Percentiles rank a stretch among this genome's conserved stretches.
phyloP scores from a whole-genome alignment of 1,140 invertebrate species.

The Papilio aristodemus region DNA sequence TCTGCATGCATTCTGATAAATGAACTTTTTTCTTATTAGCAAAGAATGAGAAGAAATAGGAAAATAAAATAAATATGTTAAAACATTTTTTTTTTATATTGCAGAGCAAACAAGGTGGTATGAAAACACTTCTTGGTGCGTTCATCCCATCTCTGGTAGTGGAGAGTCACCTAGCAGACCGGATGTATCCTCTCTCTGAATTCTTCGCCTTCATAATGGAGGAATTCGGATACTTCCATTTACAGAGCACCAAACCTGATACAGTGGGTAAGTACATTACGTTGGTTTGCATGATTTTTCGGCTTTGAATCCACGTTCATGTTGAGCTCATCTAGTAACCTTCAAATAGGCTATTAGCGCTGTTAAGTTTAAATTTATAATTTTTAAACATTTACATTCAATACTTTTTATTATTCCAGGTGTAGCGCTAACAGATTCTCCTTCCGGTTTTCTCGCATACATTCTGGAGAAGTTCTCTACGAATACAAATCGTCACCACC shows the following conservation, averaged over 20 bases:
- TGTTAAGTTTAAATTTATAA: too few relatives aligned
- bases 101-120: neutral
- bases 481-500: conserved; percentile 83
- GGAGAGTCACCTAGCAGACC: conserved; percentile 80
- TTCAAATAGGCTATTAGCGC: too few relatives aligned
- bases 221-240: conserved; percentile 90
- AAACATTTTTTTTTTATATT: too few relatives aligned
- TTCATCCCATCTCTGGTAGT: conserved; percentile 78
- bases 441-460: conserved; percentile 89
- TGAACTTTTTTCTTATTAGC: too few relatives aligned
- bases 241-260: conserved; percentile 95
- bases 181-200: conserved; percentile 83
- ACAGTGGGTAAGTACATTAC: conserved; percentile 82
- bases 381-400: too few relatives aligned
- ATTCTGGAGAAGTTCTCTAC: conserved; percentile 93
- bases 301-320: too few relatives aligned
- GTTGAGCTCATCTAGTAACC: too few relatives aligned
- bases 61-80: too few relatives aligned
- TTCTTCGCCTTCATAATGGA: conserved; percentile 79
- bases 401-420: conserved; percentile 54
- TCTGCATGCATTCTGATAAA: too few relatives aligned
- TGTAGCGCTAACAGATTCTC: conserved; percentile 83
- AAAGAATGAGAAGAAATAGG: too few relatives aligned
- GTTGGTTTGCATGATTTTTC: too few relatives aligned
- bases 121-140: conserved; percentile 43